Evolutionary conservation across 2,113 vertebrate species (phyloP).

Genomic region (Chloropsis hardwickii): DNA sequence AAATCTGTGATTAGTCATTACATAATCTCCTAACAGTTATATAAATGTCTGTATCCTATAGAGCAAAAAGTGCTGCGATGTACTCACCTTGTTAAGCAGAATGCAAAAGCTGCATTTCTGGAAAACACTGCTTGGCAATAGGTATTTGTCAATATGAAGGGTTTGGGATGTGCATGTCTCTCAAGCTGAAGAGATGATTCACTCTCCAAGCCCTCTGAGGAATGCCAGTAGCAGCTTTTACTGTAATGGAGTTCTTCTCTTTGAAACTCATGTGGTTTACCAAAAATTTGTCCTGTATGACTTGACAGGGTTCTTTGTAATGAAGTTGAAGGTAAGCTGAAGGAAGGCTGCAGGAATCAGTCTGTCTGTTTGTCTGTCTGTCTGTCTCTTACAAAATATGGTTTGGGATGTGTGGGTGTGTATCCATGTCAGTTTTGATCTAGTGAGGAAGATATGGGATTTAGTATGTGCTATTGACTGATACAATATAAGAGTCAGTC

Average conservation of each 20-base stretch:
- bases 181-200: background rate
- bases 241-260: background rate
- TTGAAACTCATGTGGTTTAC: background rate
- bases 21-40: background rate
- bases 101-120: background rate
- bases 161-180: background rate
- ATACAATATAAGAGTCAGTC: background rate
- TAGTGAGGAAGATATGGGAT: background rate
- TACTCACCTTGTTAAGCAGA: background rate
- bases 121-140: background rate
- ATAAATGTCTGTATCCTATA: background rate
- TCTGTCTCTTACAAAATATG: background rate
- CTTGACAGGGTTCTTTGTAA: background rate
- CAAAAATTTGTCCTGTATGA: background rate
- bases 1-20: background rate
- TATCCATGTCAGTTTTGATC: background rate
- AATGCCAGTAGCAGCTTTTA: background rate
- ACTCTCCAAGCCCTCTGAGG: background rate
- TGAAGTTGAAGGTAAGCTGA: background rate
- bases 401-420: background rate
- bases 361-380: background rate
- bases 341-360: background rate
- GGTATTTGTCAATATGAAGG: background rate
- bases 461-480: background rate
- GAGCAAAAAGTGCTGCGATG: background rate